These are phyloP conservation scores for Geococcyx californianus DNA, from an alignment of 2,113 vertebrate genomes.

Conservation along the genomic window DNA sequence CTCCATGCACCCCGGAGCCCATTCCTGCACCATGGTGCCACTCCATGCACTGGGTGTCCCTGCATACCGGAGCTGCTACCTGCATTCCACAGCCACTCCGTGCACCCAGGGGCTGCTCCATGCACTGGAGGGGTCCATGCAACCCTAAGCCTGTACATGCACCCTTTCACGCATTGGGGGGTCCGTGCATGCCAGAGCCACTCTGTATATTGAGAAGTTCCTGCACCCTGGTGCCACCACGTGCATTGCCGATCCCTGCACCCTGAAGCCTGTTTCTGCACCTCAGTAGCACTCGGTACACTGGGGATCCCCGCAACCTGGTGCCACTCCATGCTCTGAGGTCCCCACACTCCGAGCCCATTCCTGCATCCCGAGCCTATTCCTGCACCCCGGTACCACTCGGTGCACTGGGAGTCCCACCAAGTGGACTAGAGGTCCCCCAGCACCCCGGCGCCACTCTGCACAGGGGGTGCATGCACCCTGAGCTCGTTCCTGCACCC, in stretches of 20 bases:
- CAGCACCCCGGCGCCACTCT: background rate
- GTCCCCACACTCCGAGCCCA: background rate
- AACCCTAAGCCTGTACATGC: fast-evolving
- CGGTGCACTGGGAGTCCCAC: background rate
- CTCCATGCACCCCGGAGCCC: background rate
- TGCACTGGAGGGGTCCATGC: background rate
- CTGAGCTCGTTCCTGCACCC: background rate
- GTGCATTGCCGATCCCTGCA: background rate
- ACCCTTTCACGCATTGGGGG: background rate
- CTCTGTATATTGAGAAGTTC: background rate
- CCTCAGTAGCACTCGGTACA: background rate
- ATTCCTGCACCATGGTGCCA: fast-evolving
- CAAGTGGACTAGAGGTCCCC: too few relatives aligned
- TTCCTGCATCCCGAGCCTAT: too few relatives aligned
- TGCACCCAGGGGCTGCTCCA: fast-evolving
- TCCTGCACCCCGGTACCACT: background rate
- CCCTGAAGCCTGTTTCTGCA: background rate
- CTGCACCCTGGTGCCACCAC: background rate
- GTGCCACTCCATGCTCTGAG: too few relatives aligned
- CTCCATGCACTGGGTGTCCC: too few relatives aligned
- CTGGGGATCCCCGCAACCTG: too few relatives aligned
- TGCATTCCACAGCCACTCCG: too few relatives aligned
- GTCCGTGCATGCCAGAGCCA: background rate
- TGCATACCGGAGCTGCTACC: background rate
- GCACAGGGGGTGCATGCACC: too few relatives aligned